Conservation (phyloP, 2,797 vertebrate genomes). For the Coracias cyanogaster region DNA sequence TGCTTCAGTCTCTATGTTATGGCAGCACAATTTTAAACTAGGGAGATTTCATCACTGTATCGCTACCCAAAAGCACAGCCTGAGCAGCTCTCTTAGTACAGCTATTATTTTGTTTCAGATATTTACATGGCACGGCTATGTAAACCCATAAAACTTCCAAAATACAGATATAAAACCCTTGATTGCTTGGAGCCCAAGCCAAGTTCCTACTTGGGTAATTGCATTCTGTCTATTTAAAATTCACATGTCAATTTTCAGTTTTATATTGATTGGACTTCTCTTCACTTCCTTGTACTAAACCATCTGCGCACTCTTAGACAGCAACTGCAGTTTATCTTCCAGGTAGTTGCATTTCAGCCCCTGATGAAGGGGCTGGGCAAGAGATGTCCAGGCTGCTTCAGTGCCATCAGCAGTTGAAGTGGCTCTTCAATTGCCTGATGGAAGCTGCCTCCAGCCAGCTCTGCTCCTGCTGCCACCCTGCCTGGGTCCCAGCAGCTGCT, state of each 20-base stretch:
- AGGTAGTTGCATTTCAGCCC: not conserved
- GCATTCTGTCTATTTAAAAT: constrained; percentile 14
- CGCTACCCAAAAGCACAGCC: not conserved
- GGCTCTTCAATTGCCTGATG: not conserved
- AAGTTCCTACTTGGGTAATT: constrained; percentile 35
- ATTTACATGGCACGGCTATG: not conserved
- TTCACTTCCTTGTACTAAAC: not conserved
- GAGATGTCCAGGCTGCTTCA: not conserved
- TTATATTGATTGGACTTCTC: not conserved
- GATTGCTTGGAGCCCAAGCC: not conserved
- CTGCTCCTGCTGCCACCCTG: not conserved
- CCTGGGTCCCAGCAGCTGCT: not conserved
- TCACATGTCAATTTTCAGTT: not conserved
- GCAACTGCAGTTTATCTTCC: not conserved
- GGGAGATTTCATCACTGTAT: not conserved
- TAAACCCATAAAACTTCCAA: not conserved
- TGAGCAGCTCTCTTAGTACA: not conserved
- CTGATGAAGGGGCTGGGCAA: not conserved
- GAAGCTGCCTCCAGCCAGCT: not conserved
- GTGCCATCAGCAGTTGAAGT: not conserved
- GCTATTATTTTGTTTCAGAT: not conserved
- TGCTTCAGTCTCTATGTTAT: not conserved
- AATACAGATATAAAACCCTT: not conserved
- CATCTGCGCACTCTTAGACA: not conserved
- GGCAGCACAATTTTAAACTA: not conserved